Base-by-base conservation (phyloP, 2,888 invertebrate species). In the Melieria picta region DNA sequence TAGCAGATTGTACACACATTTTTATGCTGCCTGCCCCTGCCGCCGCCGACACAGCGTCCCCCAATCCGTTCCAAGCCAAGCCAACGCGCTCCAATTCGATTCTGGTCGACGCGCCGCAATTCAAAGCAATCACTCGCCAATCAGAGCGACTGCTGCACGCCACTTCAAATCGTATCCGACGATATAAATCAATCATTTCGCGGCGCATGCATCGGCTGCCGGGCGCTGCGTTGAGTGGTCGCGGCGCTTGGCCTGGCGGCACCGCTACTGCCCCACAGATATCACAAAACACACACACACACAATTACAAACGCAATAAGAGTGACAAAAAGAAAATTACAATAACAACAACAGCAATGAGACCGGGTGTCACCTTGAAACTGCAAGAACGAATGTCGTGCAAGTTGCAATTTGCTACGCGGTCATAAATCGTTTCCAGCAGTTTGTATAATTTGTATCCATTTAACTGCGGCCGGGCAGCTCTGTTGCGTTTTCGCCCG, bases 131-230 rank as follows among this genome's bases (percentile, higher is more conserved):
- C 30, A 30, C 30, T 30, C 30, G 30, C 30, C 30, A 30, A 30
- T 30, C 30, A 30, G 30, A 30, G 46, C 55, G 30, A 7, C 9
- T 46, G 55, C 42, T 48, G 55, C 62, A 69, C 69, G 61, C 56
- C 55, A 46, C 61, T 69, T 55, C 69, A 61, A 67, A 67, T 62
- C 69, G 69, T 62, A 46, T 62, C 42, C 69, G 69, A 69, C 69
- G 62, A 56, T 69, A 69, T 69, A 69, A 69, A 69, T 69, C 69
- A 69, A 69, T 69, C 62, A 69, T 69, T 69, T 69, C 47, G 55
- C 55, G 47, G 62, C 55, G 61, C 69, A 69, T 69, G 69, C 58
- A 56, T 56, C 46, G 5, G 60, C 50, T 43, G 50, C 43, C 13
- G 43, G 13, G 42, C 57, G 16, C 30, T 30, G 30, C 30, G 46